A percentile compares a stretch with the other conserved stretches of the same genome.
Conservation (phyloP, 64 coral and sea anemone species). For the Montipora foliosa region DNA sequence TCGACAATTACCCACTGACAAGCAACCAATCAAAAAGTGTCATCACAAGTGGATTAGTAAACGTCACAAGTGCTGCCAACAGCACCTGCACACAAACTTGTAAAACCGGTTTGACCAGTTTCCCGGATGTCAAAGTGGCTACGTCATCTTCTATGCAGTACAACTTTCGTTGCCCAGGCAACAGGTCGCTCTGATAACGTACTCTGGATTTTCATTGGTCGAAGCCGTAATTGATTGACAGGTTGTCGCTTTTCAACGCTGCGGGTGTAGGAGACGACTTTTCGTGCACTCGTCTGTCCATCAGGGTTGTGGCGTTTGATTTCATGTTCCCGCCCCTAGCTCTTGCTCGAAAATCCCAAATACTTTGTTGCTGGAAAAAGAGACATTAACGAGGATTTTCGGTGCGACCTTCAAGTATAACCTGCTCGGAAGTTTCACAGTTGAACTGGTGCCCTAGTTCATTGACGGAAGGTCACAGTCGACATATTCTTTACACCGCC, state of each 20-base stretch:
- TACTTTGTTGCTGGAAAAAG: slow-evolving; percentile 68
- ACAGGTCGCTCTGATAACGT: slow-evolving; percentile 64
- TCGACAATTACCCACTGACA: slow-evolving; percentile 76
- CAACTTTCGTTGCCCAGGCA: slow-evolving; percentile 67
- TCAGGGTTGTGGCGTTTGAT: slow-evolving; percentile 90
- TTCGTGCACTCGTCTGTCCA: slow-evolving; percentile 86
- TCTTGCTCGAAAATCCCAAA: slow-evolving; percentile 79
- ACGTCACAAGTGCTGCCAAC: slow-evolving; percentile 75
- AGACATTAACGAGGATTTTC: slow-evolving; percentile 56
- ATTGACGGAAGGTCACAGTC: slow-evolving; percentile 12
- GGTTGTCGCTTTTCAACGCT: slow-evolving; percentile 68
- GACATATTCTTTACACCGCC: slow-evolving; percentile 65
- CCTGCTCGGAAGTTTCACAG: slow-evolving; percentile 55
- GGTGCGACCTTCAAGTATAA: slow-evolving; percentile 22
- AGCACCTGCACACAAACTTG: slow-evolving; percentile 85
- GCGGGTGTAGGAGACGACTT: slow-evolving; percentile 78
- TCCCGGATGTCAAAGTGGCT: slow-evolving; percentile 79
- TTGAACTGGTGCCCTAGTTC: slow-evolving; percentile 22
- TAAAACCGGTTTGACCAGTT: slow-evolving; percentile 82
- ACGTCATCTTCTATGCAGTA: slow-evolving; percentile 84
- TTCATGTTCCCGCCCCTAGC: slow-evolving; percentile 84
- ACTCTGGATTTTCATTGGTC: slow-evolving; percentile 61
- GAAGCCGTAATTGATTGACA: slow-evolving; percentile 70
- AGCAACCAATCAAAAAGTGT: slow-evolving; percentile 67
- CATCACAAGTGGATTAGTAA: slow-evolving; percentile 79